phyloP scores from a whole-genome alignment of 2,888 invertebrate genomes.

The Cancer borealis region DNA sequence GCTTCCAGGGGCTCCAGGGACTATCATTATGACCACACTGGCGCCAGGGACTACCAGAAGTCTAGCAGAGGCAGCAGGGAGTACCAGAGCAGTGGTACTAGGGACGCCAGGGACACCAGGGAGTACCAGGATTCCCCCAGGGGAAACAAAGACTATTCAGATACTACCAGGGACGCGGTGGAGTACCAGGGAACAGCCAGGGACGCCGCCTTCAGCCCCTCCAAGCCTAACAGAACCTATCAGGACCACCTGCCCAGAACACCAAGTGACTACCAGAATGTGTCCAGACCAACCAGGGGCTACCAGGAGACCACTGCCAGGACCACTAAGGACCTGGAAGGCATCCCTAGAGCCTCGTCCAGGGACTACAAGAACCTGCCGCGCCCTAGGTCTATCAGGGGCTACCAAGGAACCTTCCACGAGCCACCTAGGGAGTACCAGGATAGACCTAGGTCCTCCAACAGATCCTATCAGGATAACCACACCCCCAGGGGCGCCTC shows the following conservation, averaged over 20 bases:
- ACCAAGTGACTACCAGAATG: neutral
- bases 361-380: slow-evolving; percentile 18
- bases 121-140: neutral
- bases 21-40: neutral
- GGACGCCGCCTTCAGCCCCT: neutral
- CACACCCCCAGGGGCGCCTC: neutral
- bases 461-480: neutral
- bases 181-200: neutral
- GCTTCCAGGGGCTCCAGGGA: neutral
- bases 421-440: neutral
- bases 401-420: neutral
- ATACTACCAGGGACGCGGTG: neutral
- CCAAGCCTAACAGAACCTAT: neutral
- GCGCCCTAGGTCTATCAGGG: neutral
- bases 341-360: neutral
- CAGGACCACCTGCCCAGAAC: neutral
- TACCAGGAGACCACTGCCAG: neutral
- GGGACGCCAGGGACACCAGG: neutral
- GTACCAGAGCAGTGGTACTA: neutral
- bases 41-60: slow-evolving; percentile 7
- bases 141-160: neutral
- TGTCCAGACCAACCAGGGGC: neutral
- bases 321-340: neutral
- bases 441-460: slow-evolving; percentile 5
- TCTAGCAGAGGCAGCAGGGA: neutral